Evolutionary conservation across 2,797 vertebrate genomes (phyloP).

Genomic region (Neomorphus geoffroyi): DNA sequence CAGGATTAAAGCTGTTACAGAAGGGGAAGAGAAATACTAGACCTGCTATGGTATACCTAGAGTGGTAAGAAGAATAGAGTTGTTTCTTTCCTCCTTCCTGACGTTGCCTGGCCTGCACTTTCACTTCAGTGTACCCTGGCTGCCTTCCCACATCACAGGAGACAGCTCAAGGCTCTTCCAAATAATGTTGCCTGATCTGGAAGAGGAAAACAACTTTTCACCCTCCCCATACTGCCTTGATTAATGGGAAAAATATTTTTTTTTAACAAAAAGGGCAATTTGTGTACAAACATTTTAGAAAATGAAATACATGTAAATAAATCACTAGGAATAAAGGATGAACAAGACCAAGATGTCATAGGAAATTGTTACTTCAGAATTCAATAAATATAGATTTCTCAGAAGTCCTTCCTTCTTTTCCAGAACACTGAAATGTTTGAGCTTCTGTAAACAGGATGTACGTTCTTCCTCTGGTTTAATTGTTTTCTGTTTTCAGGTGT

Average conservation of each 20-base stretch:
- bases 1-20: background rate
- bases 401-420: background rate
- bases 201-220: background rate
- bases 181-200: background rate
- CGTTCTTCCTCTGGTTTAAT: background rate
- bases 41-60: background rate
- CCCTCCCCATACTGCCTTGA: background rate
- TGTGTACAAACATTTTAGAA: background rate
- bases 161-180: background rate
- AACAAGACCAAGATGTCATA: background rate
- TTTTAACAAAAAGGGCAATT: background rate
- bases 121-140: background rate
- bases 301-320: background rate
- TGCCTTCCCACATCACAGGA: background rate
- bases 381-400: background rate
- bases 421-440: background rate
- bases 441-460: background rate
- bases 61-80: background rate
- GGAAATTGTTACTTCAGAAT: background rate
- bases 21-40: background rate
- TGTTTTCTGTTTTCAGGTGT: background rate
- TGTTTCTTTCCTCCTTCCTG: background rate
- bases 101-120: background rate
- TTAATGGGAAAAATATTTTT: background rate
- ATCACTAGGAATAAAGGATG: background rate